Percentiles rank a stretch among this genome's conserved stretches.
These are phyloP conservation scores for Aquatica leii DNA, from an alignment of 2,888 invertebrate species.

Conservation along the genomic window DNA sequence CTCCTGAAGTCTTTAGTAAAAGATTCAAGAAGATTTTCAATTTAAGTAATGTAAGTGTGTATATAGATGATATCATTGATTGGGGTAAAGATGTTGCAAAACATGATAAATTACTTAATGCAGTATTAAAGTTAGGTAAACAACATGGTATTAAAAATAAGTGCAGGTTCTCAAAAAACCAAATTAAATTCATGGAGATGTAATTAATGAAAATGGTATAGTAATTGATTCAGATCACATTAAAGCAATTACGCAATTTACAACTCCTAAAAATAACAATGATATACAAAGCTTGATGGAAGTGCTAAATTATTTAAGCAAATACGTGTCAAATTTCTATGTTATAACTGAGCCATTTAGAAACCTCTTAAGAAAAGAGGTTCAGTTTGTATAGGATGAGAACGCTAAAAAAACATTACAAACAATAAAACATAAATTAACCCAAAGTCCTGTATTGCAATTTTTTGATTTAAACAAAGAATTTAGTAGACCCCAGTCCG, in stretches of 20 bases:
- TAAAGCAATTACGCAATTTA: not conserved
- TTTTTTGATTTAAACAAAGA: conserved; percentile 5
- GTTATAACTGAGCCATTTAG: not conserved
- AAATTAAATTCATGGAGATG: not conserved
- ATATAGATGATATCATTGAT: not conserved
- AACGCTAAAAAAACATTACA: conserved; percentile 1
- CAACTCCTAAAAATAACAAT: conserved; percentile 3
- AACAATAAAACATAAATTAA: conserved; percentile 17
- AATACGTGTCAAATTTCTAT: not conserved
- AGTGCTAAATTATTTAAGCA: conserved; percentile 13
- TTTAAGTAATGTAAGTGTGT: not conserved
- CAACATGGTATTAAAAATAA: not conserved
- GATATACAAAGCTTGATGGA: conserved; percentile 14
- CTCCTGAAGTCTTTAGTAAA: conserved; percentile 9
- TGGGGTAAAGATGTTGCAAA: not conserved
- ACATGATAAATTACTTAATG: not conserved
- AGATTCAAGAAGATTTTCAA: not conserved
- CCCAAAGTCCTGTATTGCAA: conserved; percentile 7
- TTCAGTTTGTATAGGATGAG: not conserved
- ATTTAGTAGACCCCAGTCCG: not conserved
- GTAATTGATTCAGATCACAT: not conserved
- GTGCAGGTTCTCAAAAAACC: not conserved
- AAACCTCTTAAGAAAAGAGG: conserved; percentile 3
- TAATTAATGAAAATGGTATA: not conserved
- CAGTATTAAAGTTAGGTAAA: not conserved